These are phyloP conservation scores for Lasioglossum oenotherae DNA, from an alignment of 2,888 invertebrate species.

Conservation along the genomic window DNA sequence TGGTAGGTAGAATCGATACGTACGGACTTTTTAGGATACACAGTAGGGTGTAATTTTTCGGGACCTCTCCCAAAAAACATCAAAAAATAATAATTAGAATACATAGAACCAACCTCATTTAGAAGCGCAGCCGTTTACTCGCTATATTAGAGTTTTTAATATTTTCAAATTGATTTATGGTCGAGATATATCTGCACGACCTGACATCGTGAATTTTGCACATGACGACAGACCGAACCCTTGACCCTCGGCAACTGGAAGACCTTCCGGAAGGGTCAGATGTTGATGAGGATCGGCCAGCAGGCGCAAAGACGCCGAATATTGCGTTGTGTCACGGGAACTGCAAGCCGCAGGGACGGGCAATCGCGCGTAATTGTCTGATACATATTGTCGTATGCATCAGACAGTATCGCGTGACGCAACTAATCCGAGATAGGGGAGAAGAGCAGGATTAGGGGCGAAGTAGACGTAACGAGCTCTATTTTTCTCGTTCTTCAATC, in stretches of 20 bases:
- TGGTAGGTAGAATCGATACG: background rate
- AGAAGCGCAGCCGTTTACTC: background rate
- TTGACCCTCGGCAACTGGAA: background rate
- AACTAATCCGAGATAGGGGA: background rate
- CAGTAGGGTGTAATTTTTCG: no score
- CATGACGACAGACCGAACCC: background rate
- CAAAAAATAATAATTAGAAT: no score
- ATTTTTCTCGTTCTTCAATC: background rate
- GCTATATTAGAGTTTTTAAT: background rate
- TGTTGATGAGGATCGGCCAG: background rate
- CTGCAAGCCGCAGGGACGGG: background rate
- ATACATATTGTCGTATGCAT: background rate
- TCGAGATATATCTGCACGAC: background rate
- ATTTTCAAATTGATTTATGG: background rate
- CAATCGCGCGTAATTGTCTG: background rate
- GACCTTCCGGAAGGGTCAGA: background rate
- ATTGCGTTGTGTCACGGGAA: background rate
- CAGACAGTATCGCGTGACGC: background rate
- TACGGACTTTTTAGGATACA: background rate
- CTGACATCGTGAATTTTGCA: background rate
- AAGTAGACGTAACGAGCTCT: background rate
- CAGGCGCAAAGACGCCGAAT: constrained; percentile 2
- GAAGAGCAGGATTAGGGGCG: background rate
- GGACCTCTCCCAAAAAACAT: no score
- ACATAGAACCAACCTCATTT: no score